These are phyloP conservation scores for Leptinotarsa lineolata DNA, from an alignment of 1,140 invertebrate genomes.

Conservation along the genomic window DNA sequence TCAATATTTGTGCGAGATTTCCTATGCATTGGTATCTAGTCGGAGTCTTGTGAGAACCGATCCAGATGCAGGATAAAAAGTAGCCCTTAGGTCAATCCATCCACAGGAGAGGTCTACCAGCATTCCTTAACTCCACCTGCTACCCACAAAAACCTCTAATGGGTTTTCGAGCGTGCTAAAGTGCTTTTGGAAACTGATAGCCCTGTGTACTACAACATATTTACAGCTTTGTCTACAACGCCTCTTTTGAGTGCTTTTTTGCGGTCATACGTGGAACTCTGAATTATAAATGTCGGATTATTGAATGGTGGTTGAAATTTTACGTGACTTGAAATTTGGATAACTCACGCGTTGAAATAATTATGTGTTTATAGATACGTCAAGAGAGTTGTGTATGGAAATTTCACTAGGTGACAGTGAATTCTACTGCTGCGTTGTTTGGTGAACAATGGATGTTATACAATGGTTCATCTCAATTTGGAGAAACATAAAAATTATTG, in stretches of 20 bases:
- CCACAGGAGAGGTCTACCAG: slow-evolving; percentile 29
- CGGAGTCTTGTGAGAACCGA: slow-evolving; percentile 30
- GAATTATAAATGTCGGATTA: slow-evolving; percentile 6
- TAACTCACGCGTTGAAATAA: no score
- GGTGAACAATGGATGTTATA: no score
- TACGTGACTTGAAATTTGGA: no score
- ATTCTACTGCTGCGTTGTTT: no score
- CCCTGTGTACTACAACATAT: slow-evolving; percentile 38
- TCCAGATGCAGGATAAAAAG: slow-evolving; percentile 38
- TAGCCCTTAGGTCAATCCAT: slow-evolving; percentile 39
- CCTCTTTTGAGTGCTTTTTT: slow-evolving; percentile 38
- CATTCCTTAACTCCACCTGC: slow-evolving; percentile 40
- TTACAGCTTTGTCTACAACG: slow-evolving; percentile 36
- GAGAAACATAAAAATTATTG: no score
- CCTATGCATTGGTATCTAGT: slow-evolving; percentile 24
- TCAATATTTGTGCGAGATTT: slow-evolving; percentile 24
- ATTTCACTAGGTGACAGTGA: no score
- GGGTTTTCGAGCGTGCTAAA: slow-evolving; percentile 34
- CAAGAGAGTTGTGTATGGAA: no score
- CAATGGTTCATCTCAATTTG: no score
- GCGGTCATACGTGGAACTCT: neutral
- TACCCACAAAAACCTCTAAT: slow-evolving; percentile 39
- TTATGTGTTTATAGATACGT: no score
- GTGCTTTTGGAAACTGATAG: slow-evolving; percentile 34
- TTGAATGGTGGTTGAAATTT: neutral